Evolutionary conservation across 2,888 invertebrate species (phyloP).

Genomic region (Cetonia aurata): DNA sequence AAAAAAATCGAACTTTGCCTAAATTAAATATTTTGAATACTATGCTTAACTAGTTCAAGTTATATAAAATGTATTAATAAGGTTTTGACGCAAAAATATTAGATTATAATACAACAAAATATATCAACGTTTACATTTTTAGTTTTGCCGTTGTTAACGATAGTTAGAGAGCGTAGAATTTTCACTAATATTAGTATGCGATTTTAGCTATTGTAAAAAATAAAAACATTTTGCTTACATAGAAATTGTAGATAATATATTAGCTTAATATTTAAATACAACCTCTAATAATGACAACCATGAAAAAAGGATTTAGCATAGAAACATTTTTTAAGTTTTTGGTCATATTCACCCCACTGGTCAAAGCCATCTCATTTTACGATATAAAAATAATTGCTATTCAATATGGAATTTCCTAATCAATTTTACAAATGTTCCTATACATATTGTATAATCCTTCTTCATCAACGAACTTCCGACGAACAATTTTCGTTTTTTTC

Average conservation of each 20-base stretch:
- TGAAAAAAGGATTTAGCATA: slow-evolving; percentile 3
- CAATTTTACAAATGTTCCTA: too few relatives aligned
- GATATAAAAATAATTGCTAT: too few relatives aligned
- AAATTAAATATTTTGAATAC: slow-evolving; percentile 14
- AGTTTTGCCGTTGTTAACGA: not conserved
- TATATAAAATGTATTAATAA: slow-evolving; percentile 17
- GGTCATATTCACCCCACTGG: too few relatives aligned
- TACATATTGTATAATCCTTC: too few relatives aligned
- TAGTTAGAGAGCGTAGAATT: not conserved
- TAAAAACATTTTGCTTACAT: not conserved
- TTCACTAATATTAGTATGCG: slow-evolving; percentile 10
- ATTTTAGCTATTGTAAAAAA: not conserved
- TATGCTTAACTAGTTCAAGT: slow-evolving; percentile 1
- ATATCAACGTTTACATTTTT: too few relatives aligned
- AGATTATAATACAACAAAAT: slow-evolving; percentile 1
- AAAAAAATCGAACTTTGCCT: slow-evolving; percentile 3
- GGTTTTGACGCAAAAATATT: slow-evolving; percentile 12
- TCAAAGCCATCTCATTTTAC: too few relatives aligned
- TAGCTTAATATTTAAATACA: slow-evolving; percentile 13
- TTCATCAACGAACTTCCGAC: too few relatives aligned
- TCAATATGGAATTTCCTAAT: too few relatives aligned
- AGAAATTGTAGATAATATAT: not conserved
- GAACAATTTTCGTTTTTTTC: too few relatives aligned
- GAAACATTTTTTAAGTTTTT: slow-evolving; percentile 1
- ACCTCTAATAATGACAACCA: slow-evolving; percentile 6